Base-by-base conservation (phyloP, 2,888 invertebrate species). In the Hirtodrosophila duncani region DNA sequence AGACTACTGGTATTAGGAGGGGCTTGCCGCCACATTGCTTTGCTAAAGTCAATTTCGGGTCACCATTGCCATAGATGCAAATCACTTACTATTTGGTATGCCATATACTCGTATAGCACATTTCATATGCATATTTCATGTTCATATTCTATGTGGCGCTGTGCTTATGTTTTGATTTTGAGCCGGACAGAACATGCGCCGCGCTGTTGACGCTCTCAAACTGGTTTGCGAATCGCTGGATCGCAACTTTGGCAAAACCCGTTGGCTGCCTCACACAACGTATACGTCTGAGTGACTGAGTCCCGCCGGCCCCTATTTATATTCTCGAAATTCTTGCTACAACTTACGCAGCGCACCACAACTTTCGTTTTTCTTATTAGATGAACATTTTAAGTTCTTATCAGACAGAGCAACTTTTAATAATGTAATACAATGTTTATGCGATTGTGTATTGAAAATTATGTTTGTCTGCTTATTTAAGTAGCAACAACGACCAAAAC, bases 401-500 rank as follows among this genome's bases (percentile, higher is more conserved):
- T 48, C 53, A 33, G 30, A 30, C 31, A 46, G 37, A 26, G 23
- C 31, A 62, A 67, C 67, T 74, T 79, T 67, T 55, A 67, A 59
- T 62, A 66, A 52, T 57, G 38, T 66, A 61, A 58, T 46, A 41
- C 45, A 44, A 46, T 43, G 42, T 36, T 53, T 60, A 46, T 46
- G 50, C 21, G 37, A 44, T 46, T 57, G 29, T 34, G 24, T 53
- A 48, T 59, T 43, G 42, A 34, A 53, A 57, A 41, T 48, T 10
- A 50, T 43, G 43, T 27, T 38, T 51, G 26, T 36, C 42, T 33
- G 41, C 44, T 38, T 31, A 34, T 44, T 31, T 62, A 63, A 68
- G 74, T 55, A 59, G 71, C 71, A 23, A 42, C 51, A 51, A 41
- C 14, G 48, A 20, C 20, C n/a, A 16, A 65, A 71, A 71, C 68